Evolutionary conservation across 2,888 invertebrate species (phyloP), one percentile per base, ranked within the genome.

Genomic region (Zaprionus obscuricornis): DNA sequence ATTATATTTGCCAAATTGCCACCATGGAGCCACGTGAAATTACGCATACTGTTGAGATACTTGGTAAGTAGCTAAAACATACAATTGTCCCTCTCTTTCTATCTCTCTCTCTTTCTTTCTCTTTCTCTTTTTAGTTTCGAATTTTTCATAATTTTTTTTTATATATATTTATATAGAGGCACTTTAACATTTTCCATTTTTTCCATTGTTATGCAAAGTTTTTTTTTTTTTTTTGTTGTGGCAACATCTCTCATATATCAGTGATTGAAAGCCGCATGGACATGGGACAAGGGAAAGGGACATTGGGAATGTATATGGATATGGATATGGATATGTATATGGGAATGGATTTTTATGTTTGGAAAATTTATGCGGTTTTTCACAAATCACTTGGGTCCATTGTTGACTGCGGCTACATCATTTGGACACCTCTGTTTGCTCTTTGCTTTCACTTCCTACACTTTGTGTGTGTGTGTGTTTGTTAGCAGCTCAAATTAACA

Each of bases 1-100:
- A 93, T 90, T 94, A 94, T 86, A 92, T 93, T 58, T 94, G 94
- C 88, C 93, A 93, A 90, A 92, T 94, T 78, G 93, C 93, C 66
- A 93, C 93, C 26, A 90, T 93, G 78, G 92, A 92, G 67, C 93
- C 93, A 20, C 91, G 92, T 64, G 93, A 93, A 90, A 93, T 93
- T 73, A 92, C 93, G 47, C 93, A 93, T 86, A 93, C 93, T 36
- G 92, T 94, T 33, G 93, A 93, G 89, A 93, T 94, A 85, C 90
- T 93, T 56, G 93, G 94, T 94, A 89, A 93, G 92, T 91, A 49
- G 7, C 17, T 27, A 29, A 22, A 13, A 22, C 36, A 40, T 36
- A 13, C 37, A 57, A 40, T 55, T 16, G 10, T 7, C 33, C 7
- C 43, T 56, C 33, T 37, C 36, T 65, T 58, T 42, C 58, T 22